Conservation (phyloP, 2,888 invertebrate genomes). For the Aethes cnicana region DNA sequence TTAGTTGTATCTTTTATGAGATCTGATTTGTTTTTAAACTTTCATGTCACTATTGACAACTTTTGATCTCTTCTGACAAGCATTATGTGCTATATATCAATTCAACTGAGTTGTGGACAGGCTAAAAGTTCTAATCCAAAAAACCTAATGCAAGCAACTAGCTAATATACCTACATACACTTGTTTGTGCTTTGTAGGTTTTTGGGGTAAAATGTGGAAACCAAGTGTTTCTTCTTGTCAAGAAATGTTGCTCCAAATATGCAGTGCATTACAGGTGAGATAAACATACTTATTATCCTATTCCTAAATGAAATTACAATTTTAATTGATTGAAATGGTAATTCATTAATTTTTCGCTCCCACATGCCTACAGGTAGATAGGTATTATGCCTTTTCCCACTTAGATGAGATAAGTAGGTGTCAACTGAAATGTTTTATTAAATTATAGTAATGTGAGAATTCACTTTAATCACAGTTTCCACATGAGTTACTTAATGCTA, state of each 20-base stretch:
- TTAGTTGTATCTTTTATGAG: not conserved
- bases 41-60: constrained; percentile 45
- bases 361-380: no score
- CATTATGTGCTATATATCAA: constrained; percentile 30
- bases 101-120: constrained; percentile 9
- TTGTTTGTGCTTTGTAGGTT: constrained; percentile 10
- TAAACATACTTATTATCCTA: no score
- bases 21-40: constrained; percentile 31
- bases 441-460: no score
- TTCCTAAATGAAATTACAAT: no score
- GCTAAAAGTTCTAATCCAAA: constrained; percentile 1
- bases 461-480: no score
- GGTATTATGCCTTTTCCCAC: no score
- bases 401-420: no score
- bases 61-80: constrained; percentile 56
- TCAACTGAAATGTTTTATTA: no score
- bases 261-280: constrained; percentile 15
- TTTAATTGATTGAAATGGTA: no score
- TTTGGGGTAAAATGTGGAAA: constrained; percentile 6
- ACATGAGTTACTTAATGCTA: no score
- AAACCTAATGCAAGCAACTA: not conserved
- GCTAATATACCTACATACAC: not conserved
- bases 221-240: not conserved
- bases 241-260: not conserved
- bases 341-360: no score